These are phyloP conservation scores for Taenaris catops DNA, from an alignment of 2,888 invertebrate species.

Conservation along the genomic window DNA sequence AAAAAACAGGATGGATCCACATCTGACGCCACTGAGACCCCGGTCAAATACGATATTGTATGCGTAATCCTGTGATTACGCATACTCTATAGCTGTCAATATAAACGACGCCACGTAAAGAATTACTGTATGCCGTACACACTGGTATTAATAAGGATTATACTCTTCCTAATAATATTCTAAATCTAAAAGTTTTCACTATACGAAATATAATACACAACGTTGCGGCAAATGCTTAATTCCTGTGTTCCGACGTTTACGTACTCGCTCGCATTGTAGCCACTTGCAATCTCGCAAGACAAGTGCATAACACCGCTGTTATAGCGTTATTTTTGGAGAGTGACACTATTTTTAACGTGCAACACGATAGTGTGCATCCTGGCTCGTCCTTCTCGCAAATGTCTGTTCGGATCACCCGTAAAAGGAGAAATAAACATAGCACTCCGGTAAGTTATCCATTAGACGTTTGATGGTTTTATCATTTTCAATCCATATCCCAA, in stretches of 20 bases:
- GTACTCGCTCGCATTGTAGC: slow-evolving; percentile 30
- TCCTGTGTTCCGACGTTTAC: slow-evolving; percentile 34
- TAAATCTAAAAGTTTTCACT: too few species aligned
- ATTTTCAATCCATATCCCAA: slow-evolving; percentile 12
- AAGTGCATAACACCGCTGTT: slow-evolving; percentile 44
- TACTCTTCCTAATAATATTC: too few species aligned
- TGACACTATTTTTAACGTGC: slow-evolving; percentile 42
- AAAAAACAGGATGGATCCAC: too few species aligned
- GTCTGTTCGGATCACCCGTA: slow-evolving; percentile 50
- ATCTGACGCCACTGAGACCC: too few species aligned
- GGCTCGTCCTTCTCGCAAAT: slow-evolving; percentile 45
- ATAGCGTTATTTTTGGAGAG: slow-evolving; percentile 45
- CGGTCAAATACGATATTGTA: too few species aligned
- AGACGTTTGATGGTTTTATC: slow-evolving; percentile 22
- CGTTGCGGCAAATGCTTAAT: too few species aligned
- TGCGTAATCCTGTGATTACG: too few species aligned
- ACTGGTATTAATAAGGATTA: too few species aligned
- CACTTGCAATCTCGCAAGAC: slow-evolving; percentile 45
- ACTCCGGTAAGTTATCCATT: slow-evolving; percentile 57
- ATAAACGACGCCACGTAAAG: too few species aligned
- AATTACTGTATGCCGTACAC: too few species aligned
- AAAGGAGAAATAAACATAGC: slow-evolving; percentile 66
- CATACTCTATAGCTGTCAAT: too few species aligned
- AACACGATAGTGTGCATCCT: slow-evolving; percentile 47
- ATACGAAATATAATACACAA: too few species aligned